Base-by-base conservation (phyloP, 2,797 vertebrate genomes). In the Pteropus rufus region DNA sequence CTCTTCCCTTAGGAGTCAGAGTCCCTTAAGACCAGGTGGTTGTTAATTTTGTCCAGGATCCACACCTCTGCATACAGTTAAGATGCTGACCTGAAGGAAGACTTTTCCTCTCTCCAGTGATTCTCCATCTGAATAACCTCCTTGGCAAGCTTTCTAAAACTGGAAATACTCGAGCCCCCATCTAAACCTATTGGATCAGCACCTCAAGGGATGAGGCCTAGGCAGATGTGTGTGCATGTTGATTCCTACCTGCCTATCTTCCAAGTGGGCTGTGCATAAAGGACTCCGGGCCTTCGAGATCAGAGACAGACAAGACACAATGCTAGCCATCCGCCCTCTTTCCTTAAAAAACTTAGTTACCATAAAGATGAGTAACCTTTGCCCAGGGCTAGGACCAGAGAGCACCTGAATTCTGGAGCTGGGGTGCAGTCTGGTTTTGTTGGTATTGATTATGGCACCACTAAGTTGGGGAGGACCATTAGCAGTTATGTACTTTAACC, bases 221-320 rank as follows among this genome's bases (percentile, higher is more conserved):
- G 54, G 34, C 36, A 1, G 23, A 29, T 10, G 60, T 44, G 0
- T 44, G 36, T 2, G 0, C 46, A 19, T 29, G 3, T 29, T 0
- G 39, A 3, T 16, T 31, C 31, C 26, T 8, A 0, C 72, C 34
- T 64, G n/a, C 62, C 11, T 31, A 1, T 44, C 69, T n/a, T 73
- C 46, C 46, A 8, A 24, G 39, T 14, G 84, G 70, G n/a, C 8
- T 70, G n/a, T 18, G 12, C 31, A 0, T 21, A 36, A 21, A 21
- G 52, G 80, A 44, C 10, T 10, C 14, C 44, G 11, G 62, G 58
- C 79, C 29, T 3, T 6, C 44, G 56, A 44, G 34, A 15, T 16
- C 12, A 24, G 41, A 67, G 41, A 19, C 5, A 26, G 75, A 76
- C 18, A 3, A 56, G 26, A 64, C 60, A 36, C 26, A 18, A 1